These are phyloP conservation scores for Belonocnema kinseyi DNA, from an alignment of 1,140 invertebrate species.

Conservation along the genomic window DNA sequence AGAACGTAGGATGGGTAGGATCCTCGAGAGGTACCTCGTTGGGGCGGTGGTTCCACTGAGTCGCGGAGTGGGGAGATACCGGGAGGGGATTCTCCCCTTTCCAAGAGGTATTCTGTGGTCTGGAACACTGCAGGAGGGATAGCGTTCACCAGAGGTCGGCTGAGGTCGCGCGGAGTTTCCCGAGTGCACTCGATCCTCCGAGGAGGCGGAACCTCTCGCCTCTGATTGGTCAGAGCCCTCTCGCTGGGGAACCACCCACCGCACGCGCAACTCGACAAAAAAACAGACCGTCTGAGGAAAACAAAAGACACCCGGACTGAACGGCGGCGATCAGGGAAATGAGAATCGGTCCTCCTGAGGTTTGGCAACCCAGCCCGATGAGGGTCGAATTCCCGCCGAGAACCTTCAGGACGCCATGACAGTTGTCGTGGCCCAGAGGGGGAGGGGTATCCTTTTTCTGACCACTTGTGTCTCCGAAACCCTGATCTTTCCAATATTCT, in stretches of 20 bases:
- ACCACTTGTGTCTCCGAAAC: conserved; percentile 14
- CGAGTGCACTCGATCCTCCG: conserved; percentile 57
- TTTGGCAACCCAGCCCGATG: conserved; percentile 34
- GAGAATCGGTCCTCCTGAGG: background rate
- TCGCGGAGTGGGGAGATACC: conserved; percentile 38
- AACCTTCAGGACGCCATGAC: too few species aligned
- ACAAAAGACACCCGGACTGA: conserved; percentile 57
- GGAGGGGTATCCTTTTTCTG: conserved; percentile 42
- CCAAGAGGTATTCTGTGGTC: conserved; percentile 38
- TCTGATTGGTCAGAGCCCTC: conserved; percentile 64
- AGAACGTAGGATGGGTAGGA: too few species aligned
- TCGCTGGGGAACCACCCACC: conserved; percentile 65
- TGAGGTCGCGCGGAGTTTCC: conserved; percentile 32
- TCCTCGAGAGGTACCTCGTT: too few species aligned
- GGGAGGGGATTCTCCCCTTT: conserved; percentile 18
- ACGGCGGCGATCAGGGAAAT: conserved; percentile 50
- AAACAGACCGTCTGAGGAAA: conserved; percentile 56
- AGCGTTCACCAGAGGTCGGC: conserved; percentile 44
- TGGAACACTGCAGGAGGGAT: conserved; percentile 52
- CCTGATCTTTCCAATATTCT: background rate
- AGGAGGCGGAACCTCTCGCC: conserved; percentile 58
- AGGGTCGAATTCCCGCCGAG: too few species aligned
- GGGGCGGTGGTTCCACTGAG: background rate
- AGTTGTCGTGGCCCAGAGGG: too few species aligned
- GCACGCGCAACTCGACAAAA: conserved; percentile 68